Base-by-base conservation (phyloP, 2,113 vertebrate species). In the Gallinago paraguaiae region DNA sequence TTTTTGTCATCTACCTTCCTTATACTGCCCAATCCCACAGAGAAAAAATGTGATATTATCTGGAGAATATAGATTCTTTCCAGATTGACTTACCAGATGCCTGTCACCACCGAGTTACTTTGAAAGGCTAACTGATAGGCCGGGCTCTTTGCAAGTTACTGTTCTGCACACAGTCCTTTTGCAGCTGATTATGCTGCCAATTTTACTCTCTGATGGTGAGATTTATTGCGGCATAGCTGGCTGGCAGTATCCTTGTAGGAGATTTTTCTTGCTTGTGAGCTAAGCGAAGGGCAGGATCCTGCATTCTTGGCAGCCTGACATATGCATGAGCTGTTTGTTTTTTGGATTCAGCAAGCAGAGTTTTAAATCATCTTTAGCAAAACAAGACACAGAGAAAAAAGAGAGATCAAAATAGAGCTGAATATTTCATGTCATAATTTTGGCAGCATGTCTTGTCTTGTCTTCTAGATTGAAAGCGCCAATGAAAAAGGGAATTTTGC, bases 281-380 rank as follows among this genome's bases (percentile, higher is more conserved):
- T 96, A 92, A 95, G 81, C 3, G 17, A 89, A 95, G 96, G 93
- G 88, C 95, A 97, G 93, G 92, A 86, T 94, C 95, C 77, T 94
- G 90, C 86, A 79, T 96, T 96, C 83, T 93, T 97, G 95, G 93
- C 90, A 91, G 83, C 48, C 37, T 65, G 50, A 96, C 70, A 46
- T 87, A 79, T 91, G 53, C 80, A 96, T 96, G 95, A 96, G 95
- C 90, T 96, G 90, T 95, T 97, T 97, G 92, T 71, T 93, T 96
- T 96, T 88, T 96, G 69, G 86, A 95, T 92, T 91, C 86, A 84
- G 83, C 65, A 90, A 93, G 90, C 90, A 91, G 91, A 75, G 80
- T 93, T 97, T 95, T 96, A 96, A 96, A 95, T 96, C 90, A 93
- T 96, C 82, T 94, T 86, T 72, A 89, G 88, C 90, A 92, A 95